Evolutionary conservation across 1,140 invertebrate species (phyloP), one percentile per base, ranked within the genome.

Genomic region (Saccostrea echinata): DNA sequence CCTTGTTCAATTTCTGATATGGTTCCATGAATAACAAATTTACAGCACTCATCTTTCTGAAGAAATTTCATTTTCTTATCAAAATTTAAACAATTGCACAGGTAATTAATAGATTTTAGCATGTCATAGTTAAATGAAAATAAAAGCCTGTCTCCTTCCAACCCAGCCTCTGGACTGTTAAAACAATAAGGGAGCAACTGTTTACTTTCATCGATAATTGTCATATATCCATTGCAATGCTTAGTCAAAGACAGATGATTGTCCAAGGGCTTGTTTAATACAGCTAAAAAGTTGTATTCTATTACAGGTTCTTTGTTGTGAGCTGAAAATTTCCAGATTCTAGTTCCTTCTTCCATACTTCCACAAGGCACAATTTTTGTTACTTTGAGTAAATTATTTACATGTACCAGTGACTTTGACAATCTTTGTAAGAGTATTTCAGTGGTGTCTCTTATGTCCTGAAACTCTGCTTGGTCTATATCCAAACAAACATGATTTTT

Each of bases 1-100:
- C 64, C 64, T 24, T 2, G 21, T 68, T 24, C 64, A 24, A 24
- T 4, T 68, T 68, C 1, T n/a, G 24, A 68, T 11, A 68, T 24
- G 8, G 64, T 68, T 68, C 64, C 64, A 24, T 68, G 64, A 21
- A 68, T 24, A 68, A 24, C 64, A 24, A 24, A 68, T 68, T 68
- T 68, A 27, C 64, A 68, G 27, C 64, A 68, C 27, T 68, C 64
- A 68, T 68, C 64, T 68, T 68, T 68, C 64, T 68, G 64, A 68
- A 68, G 64, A 68, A 30, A 68, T 68, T 68, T 68, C 0, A 68
- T 24, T 68, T 68, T 68, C 3, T 27, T 1, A 68, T 68, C 64
- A 68, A 68, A 68, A 6, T 68, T n/a, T 11, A 68, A 68, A 68
- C 64, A 68, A 8, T 68, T 68, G 27, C 64, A 68, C n/a, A 24